phyloP scores from a whole-genome alignment of 2,888 invertebrate genomes.

The Callyntrura guangdongensis region DNA sequence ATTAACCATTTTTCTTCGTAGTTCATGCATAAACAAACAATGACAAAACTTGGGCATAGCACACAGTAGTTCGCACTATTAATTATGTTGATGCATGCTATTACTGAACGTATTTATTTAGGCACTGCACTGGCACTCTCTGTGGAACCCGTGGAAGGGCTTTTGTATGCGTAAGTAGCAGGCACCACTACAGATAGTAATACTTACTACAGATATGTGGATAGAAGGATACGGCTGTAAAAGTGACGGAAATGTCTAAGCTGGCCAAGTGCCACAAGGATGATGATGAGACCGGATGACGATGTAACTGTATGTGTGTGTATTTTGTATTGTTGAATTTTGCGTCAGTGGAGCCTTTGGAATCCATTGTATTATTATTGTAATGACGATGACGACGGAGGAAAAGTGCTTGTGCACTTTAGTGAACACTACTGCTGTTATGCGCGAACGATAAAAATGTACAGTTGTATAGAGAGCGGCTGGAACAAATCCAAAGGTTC shows the following conservation, averaged over 20 bases:
- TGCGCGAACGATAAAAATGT: neutral
- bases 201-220: neutral
- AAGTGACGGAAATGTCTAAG: slow-evolving; percentile 37
- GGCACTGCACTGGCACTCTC: neutral
- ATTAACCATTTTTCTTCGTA: slow-evolving; percentile 43
- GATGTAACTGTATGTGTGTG: neutral
- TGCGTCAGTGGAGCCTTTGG: neutral
- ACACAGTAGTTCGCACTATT: neutral
- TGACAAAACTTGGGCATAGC: slow-evolving; percentile 1
- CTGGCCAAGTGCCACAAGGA: slow-evolving; percentile 61
- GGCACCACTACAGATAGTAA: neutral
- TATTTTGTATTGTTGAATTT: slow-evolving; percentile 31
- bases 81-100: neutral
- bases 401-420: slow-evolving; percentile 48
- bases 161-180: neutral
- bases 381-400: slow-evolving; percentile 16
- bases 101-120: neutral
- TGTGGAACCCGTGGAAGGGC: too few species aligned
- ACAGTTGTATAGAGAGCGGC: neutral
- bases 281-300: slow-evolving; percentile 17
- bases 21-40: slow-evolving; percentile 47
- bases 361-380: slow-evolving; percentile 20
- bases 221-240: neutral
- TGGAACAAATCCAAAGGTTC: slow-evolving; percentile 68
- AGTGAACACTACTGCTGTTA: neutral